phyloP scores from a whole-genome alignment of 2,888 invertebrate genomes.

The Synergus japonicus region DNA sequence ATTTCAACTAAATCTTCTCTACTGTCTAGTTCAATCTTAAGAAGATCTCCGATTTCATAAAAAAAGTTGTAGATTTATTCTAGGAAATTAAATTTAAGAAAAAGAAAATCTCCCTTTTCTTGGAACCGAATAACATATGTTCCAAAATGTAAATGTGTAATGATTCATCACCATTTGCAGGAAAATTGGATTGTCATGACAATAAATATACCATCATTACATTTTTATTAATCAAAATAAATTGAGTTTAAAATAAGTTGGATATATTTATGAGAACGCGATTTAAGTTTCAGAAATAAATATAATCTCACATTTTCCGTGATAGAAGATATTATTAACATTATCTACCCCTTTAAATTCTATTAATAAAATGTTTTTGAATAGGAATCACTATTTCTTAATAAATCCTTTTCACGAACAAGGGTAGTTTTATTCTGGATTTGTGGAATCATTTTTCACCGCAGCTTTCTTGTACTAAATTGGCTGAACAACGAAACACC shows the following conservation, averaged over 20 bases:
- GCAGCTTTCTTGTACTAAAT: conserved; percentile 11
- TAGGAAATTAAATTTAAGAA: not conserved
- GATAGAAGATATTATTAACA: not conserved
- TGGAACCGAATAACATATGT: conserved; percentile 1
- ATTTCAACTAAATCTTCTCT: not conserved
- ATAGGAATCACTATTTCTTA: not conserved
- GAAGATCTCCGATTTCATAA: not conserved
- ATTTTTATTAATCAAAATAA: not conserved
- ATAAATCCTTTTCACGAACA: not conserved
- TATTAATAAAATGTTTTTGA: not conserved
- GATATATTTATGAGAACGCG: not conserved
- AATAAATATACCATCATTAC: not conserved
- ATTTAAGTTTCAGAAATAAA: not conserved
- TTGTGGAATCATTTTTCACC: conserved; percentile 21
- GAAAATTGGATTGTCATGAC: not conserved
- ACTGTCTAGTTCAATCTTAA: not conserved
- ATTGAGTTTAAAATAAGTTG: not conserved
- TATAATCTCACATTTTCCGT: not conserved
- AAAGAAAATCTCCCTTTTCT: not conserved
- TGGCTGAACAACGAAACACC: conserved; percentile 11
- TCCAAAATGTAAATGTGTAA: not conserved
- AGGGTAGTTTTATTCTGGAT: not conserved
- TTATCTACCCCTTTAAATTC: not conserved
- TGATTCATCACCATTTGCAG: not conserved
- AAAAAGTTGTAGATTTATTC: not conserved